Conservation (phyloP, 2,888 invertebrate species). For the Myopa tessellatipennis region DNA sequence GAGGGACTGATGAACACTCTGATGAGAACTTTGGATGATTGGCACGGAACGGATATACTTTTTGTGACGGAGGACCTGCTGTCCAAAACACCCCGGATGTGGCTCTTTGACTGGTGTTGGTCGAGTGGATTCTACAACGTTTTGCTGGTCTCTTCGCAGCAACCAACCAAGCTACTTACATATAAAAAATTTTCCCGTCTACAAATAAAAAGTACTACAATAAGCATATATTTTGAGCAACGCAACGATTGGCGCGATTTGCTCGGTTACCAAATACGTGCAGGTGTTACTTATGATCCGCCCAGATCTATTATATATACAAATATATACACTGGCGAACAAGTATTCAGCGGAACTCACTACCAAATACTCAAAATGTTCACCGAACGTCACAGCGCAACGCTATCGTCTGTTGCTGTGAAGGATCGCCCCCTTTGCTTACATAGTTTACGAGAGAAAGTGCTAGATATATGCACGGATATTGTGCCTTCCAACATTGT, state of each 20-base stretch:
- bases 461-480: constrained; percentile 32
- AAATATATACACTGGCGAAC: background rate
- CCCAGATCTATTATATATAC: constrained; percentile 33
- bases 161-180: background rate
- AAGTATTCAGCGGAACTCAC: constrained; percentile 12
- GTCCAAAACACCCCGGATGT: background rate
- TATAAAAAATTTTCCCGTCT: constrained; percentile 5
- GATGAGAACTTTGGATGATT: background rate
- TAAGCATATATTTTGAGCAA: background rate
- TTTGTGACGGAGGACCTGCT: constrained; percentile 7
- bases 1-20: constrained; percentile 19
- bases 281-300: constrained; percentile 34
- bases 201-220: background rate
- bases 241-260: constrained; percentile 6
- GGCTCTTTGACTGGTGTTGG: constrained; percentile 31
- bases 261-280: constrained; percentile 27
- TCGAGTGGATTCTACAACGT: constrained; percentile 19
- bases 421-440: constrained; percentile 29
- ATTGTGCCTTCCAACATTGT: background rate
- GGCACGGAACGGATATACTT: constrained; percentile 26
- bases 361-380: constrained; percentile 17
- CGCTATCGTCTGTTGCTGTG: constrained; percentile 3
- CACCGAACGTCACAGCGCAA: constrained; percentile 28
- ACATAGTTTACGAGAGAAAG: background rate
- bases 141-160: background rate